Base-by-base conservation (phyloP, 1,140 invertebrate genomes). In the Panagrolaimus sp. region DNA sequence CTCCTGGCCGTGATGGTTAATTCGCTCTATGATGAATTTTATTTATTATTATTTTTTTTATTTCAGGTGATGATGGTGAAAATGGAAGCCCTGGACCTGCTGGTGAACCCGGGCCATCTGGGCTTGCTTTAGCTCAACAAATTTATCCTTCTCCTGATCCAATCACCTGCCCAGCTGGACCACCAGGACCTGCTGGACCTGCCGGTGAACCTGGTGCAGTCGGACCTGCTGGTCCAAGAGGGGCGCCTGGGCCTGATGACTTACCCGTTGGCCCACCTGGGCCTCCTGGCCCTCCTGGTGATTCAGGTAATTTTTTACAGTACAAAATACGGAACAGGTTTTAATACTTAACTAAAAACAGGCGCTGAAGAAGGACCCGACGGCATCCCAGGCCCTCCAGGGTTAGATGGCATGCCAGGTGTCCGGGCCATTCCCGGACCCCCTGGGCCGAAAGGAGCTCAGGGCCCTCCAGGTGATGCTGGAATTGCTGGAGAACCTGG, bases 121-220 rank as follows among this genome's bases (percentile, higher is more conserved):
- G 57, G n/a, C 9, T 46, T 5, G 61, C 63, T 5, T n/a, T 68
- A 0, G 25, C 25, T 23, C 45, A 51, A 45, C 20, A 45, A n/a
- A n/a, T 45, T 0, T 64, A 65, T 42, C 61, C 67, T 9, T 43
- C n/a, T 3, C 31, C 31, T 4, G 48, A 62, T 9, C 47, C 42
- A 42, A 67, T 44, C 23, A 38, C 13, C 31, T 68, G 67, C 61
- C 67, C 63, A 16, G 23, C 20, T n/a, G 57, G 67, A 46, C 7
- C 9, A 13, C 67, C 67, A 31, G 67, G 67, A 20, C 67, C 67
- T 14, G 14, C 42, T 63, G 67, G 67, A 43, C 62, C 62, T 46
- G 11, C 67, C 31, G 67, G 67, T 5, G 51, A 20, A 16, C 61
- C 63, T 20, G 67, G 67, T 4, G 57, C 23, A 43, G 51, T 62